phyloP scores from a whole-genome alignment of 2,113 vertebrate genomes.

The Micronycteris hirsuta region DNA sequence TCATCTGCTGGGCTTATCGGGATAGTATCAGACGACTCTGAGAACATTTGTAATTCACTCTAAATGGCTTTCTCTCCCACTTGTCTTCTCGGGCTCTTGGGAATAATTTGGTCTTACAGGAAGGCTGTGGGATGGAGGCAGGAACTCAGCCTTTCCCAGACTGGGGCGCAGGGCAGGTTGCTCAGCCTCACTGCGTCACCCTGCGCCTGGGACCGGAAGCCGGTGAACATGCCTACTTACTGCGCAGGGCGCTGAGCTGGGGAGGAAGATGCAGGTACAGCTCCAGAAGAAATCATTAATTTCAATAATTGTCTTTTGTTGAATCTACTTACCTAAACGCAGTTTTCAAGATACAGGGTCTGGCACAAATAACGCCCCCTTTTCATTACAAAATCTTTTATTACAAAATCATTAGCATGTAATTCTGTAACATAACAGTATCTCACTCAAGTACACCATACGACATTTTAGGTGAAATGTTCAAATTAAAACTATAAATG shows the following conservation, averaged over 20 bases:
- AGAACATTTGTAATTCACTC: conserved; percentile 26
- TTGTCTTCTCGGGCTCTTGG: background rate
- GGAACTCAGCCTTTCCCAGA: background rate
- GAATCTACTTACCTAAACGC: background rate
- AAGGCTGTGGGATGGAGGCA: background rate
- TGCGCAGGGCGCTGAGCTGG: background rate
- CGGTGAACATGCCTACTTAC: background rate
- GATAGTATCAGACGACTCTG: background rate
- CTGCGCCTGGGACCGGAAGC: background rate
- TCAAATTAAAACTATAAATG: no score
- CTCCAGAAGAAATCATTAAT: background rate
- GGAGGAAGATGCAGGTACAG: background rate
- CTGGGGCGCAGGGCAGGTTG: background rate
- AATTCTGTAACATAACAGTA: no score
- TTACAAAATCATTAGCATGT: no score
- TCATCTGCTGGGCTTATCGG: conserved; percentile 40
- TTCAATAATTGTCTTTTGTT: background rate
- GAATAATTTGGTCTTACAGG: background rate
- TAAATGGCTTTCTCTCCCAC: background rate
- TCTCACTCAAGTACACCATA: no score
- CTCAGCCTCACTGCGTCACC: background rate
- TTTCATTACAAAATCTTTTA: no score
- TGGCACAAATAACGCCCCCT: no score
- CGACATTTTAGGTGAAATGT: no score
- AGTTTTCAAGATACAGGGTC: background rate